Evolutionary conservation across 1,140 invertebrate genomes (phyloP).

Genomic region (Argopecten irradians): DNA sequence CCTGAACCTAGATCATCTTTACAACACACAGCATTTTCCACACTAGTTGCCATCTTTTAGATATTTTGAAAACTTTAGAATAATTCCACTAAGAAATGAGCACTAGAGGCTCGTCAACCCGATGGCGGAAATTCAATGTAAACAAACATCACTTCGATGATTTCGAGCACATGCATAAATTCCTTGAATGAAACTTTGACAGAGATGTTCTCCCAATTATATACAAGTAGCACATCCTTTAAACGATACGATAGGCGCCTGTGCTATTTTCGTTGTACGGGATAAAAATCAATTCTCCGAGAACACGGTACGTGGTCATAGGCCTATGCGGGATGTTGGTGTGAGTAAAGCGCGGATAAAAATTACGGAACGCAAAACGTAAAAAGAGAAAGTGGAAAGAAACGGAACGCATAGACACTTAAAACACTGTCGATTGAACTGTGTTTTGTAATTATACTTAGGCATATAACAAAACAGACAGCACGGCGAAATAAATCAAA

Average conservation of each 20-base stretch:
- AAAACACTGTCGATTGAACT: too few species aligned
- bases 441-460: too few species aligned
- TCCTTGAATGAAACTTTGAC: neutral
- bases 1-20: neutral
- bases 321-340: neutral
- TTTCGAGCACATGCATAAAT: neutral
- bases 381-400: neutral
- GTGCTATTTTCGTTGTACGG: constrained; percentile 16
- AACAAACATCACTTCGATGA: neutral
- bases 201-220: neutral
- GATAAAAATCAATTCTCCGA: neutral
- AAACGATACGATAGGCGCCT: neutral
- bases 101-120: neutral
- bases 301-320: neutral
- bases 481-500: too few species aligned
- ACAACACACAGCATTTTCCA: neutral
- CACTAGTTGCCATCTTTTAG: neutral
- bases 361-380: neutral
- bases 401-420: neutral
- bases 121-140: neutral
- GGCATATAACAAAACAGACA: too few species aligned
- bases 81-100: neutral
- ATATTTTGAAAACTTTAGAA: neutral
- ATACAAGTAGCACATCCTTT: neutral
- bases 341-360: too few species aligned